A percentile compares a stretch with the other conserved stretches of the same genome.
phyloP scores from a whole-genome alignment of 1,140 invertebrate species.

The Drosophila sulfurigaster region DNA sequence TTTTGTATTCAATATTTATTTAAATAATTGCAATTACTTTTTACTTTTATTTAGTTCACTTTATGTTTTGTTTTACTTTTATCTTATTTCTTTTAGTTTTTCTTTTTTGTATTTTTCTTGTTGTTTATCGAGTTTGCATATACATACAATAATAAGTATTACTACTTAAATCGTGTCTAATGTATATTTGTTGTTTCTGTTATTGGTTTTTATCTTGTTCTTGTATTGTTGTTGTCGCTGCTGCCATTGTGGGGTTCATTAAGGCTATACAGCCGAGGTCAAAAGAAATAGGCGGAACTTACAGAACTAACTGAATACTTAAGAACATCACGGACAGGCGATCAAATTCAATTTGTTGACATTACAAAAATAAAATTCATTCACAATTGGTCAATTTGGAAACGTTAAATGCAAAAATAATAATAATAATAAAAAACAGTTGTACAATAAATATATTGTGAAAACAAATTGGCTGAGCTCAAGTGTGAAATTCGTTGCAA shows the following conservation, averaged over 20 bases:
- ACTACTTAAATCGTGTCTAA: conserved; percentile 41
- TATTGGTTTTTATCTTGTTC: conserved; percentile 4
- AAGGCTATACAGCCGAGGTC: conserved; percentile 52
- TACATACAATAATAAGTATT: conserved; percentile 47
- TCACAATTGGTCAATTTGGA: conserved; percentile 8
- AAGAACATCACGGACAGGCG: conserved; percentile 45
- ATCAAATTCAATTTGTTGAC: not conserved
- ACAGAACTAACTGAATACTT: conserved; percentile 71
- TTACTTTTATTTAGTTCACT: conserved; percentile 53
- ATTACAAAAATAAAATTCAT: conserved; percentile 7
- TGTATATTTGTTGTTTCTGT: conserved; percentile 45
- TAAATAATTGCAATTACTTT: conserved; percentile 74
- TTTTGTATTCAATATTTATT: conserved; percentile 81
- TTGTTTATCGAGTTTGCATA: conserved; percentile 29
- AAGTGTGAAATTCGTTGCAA: conserved; percentile 63
- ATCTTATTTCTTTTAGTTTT: conserved; percentile 26
- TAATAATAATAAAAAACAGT: conserved; percentile 2
- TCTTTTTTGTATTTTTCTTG: conserved; percentile 20
- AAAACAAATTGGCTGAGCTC: conserved; percentile 36
- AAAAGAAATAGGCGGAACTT: conserved; percentile 45
- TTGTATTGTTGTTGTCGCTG: conserved; percentile 17
- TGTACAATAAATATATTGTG: not conserved
- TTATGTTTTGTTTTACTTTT: conserved; percentile 43
- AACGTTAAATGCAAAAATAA: conserved; percentile 2
- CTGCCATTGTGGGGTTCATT: conserved; percentile 45